These are phyloP conservation scores for Vulpes ferrilata DNA, from an alignment of 2,113 vertebrate genomes.

Conservation along the genomic window DNA sequence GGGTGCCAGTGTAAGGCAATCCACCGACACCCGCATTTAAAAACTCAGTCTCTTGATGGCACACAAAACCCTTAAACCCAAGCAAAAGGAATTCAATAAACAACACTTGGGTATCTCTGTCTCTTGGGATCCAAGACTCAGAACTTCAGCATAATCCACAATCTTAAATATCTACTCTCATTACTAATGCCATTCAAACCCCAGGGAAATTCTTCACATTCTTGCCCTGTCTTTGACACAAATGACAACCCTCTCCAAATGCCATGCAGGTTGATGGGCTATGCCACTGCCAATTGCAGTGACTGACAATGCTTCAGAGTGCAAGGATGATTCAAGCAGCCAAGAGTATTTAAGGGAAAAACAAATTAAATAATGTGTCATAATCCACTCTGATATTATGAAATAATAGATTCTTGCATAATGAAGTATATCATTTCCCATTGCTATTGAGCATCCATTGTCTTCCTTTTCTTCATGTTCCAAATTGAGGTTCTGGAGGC, in stretches of 20 bases:
- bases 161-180: background rate
- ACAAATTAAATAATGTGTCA: background rate
- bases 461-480: background rate
- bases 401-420: background rate
- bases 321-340: background rate
- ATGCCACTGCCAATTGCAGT: background rate
- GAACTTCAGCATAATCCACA: background rate
- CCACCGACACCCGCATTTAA: background rate
- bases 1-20: background rate
- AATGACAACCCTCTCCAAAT: background rate
- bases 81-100: background rate
- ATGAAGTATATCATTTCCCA: slow-evolving; percentile 18
- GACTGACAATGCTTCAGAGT: background rate
- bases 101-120: background rate
- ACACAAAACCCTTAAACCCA: background rate
- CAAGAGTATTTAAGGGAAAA: background rate
- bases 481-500: background rate
- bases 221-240: slow-evolving; percentile 17
- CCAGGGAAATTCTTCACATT: background rate
- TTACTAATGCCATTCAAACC: background rate
- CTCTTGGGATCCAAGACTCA: background rate
- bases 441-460: background rate
- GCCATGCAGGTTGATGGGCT: background rate
- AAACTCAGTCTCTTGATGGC: background rate
- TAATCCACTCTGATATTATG: background rate